Evolutionary conservation across 1,140 invertebrate species (phyloP).

Genomic region (Cotesia vestalis): DNA sequence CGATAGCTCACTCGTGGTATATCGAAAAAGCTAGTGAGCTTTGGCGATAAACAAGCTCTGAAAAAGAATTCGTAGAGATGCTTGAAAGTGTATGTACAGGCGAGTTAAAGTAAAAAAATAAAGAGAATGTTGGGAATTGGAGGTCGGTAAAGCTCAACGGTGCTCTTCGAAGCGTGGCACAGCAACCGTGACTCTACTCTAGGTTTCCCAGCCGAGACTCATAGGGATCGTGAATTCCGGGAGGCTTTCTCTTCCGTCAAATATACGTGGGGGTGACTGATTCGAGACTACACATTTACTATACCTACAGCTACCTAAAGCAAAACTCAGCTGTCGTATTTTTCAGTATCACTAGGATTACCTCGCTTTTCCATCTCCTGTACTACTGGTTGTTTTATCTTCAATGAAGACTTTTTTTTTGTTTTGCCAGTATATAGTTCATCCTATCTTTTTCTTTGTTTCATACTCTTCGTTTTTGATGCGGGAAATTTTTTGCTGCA

Average conservation of each 20-base stretch:
- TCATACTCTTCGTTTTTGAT: neutral
- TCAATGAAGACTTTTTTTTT: slow-evolving; percentile 8
- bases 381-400: slow-evolving; percentile 6
- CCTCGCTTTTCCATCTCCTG: slow-evolving; percentile 13
- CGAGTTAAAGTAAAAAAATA: neutral
- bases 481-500: slow-evolving; percentile 2
- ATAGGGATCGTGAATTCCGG: slow-evolving; percentile 25
- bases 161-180: slow-evolving; percentile 27
- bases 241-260: neutral
- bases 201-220: slow-evolving; percentile 17
- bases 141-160: slow-evolving; percentile 25
- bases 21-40: slow-evolving; percentile 20
- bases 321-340: slow-evolving; percentile 24
- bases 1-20: slow-evolving; percentile 7
- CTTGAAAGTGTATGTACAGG: slow-evolving; percentile 13
- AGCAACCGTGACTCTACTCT: slow-evolving; percentile 32
- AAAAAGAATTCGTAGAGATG: slow-evolving; percentile 7
- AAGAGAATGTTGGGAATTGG: slow-evolving; percentile 15
- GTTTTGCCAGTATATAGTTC: neutral
- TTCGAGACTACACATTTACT: slow-evolving; percentile 17
- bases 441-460: no score
- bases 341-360: slow-evolving; percentile 27
- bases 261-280: slow-evolving; percentile 19
- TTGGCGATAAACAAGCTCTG: neutral
- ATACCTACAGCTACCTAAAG: slow-evolving; percentile 3